A percentile compares a stretch with the other conserved stretches of the same genome.
phyloP scores from a whole-genome alignment of 2,113 vertebrate species.

The Ceyx melanurus region DNA sequence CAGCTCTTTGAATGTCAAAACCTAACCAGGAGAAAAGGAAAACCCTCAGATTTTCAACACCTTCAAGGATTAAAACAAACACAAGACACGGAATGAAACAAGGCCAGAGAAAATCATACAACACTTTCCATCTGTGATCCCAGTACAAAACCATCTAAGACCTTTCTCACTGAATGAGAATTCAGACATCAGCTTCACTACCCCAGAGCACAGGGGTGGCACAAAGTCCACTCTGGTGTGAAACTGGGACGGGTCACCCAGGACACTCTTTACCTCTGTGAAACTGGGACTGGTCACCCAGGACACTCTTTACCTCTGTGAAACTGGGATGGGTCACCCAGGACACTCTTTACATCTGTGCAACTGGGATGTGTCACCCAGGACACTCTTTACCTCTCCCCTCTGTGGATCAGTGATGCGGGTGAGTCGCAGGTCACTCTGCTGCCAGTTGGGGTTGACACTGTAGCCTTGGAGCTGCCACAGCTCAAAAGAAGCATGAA shows the following conservation, averaged over 20 bases:
- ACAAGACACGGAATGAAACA: background rate
- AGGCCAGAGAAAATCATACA: background rate
- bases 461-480: slow-evolving; percentile 98
- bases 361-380: fast-evolving
- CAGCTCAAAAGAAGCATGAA: slow-evolving; percentile 94
- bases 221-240: too few species aligned
- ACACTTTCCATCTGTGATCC: background rate
- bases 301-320: slow-evolving; percentile 80
- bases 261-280: background rate
- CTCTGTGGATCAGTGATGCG: slow-evolving; percentile 91
- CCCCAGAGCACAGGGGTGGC: background rate
- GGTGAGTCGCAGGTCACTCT: slow-evolving; percentile 91
- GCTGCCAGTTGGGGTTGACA: slow-evolving; percentile 94
- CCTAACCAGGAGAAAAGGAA: slow-evolving; percentile 73
- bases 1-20: slow-evolving; percentile 97
- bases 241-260: fast-evolving
- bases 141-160: background rate
- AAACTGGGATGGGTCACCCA: fast-evolving
- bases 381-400: slow-evolving; percentile 85
- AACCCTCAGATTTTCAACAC: background rate
- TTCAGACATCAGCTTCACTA: background rate
- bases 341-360: background rate
- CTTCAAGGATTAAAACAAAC: background rate
- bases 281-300: background rate
- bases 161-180: background rate